Percentiles rank a stretch among this genome's conserved stretches.
These are phyloP conservation scores for Melitaea cinxia DNA, from an alignment of 1,140 invertebrate genomes.

Conservation along the genomic window DNA sequence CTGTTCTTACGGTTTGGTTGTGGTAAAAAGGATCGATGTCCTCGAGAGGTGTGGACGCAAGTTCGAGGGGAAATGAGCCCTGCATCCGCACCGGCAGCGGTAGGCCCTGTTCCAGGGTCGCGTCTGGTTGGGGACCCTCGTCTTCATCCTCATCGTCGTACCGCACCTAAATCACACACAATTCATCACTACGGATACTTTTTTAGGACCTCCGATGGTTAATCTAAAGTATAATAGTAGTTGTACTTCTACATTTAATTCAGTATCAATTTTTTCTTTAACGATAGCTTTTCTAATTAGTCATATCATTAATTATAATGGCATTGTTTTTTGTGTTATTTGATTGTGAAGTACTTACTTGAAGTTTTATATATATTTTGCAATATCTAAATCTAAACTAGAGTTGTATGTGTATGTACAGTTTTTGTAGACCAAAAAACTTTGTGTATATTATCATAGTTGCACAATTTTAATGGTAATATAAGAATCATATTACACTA, in stretches of 20 bases:
- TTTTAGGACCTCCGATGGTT: neutral
- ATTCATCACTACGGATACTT: neutral
- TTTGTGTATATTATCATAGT: slow-evolving; percentile 1
- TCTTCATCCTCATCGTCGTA: slow-evolving; percentile 98
- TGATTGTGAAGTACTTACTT: slow-evolving; percentile 3
- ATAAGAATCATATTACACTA: slow-evolving; percentile 14
- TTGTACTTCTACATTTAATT: neutral
- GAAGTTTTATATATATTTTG: neutral
- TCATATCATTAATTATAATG: neutral
- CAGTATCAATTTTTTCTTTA: neutral
- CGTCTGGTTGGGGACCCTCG: slow-evolving; percentile 96
- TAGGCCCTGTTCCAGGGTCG: slow-evolving; percentile 95
- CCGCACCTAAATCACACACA: slow-evolving; percentile 86
- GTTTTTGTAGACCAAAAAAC: neutral
- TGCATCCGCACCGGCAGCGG: slow-evolving; percentile 94
- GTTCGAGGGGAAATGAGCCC: slow-evolving; percentile 93
- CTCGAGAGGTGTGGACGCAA: slow-evolving; percentile 96
- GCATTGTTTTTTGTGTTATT: neutral
- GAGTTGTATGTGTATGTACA: too few relatives aligned
- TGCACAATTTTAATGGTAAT: slow-evolving; percentile 1
- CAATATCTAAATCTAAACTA: neutral
- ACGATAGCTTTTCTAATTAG: neutral
- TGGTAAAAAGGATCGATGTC: slow-evolving; percentile 97
- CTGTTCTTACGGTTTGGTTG: slow-evolving; percentile 91
- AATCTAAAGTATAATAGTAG: neutral